Base-by-base conservation (phyloP, 2,797 vertebrate species). In the Syncerus caffer region DNA sequence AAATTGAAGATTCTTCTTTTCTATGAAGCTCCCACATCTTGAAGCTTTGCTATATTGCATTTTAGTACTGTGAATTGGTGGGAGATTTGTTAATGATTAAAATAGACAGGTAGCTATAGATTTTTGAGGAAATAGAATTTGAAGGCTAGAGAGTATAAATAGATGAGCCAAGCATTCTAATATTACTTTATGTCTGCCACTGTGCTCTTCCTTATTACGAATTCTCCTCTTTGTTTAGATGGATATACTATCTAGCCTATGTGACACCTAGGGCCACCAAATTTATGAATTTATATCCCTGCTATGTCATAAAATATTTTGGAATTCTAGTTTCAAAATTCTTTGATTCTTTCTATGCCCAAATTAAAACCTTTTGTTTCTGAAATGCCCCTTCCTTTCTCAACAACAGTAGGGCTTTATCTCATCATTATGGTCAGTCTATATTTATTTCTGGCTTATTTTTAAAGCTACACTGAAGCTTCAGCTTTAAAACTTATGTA, bases 11-110 rank as follows among this genome's bases (percentile, higher is more conserved):
- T 79, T 92, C 1, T 57, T 94, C 92, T 90, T n/a, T 90, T 87
- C 25, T 53, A 34, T 60, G 55, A 92, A 86, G 15, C 3, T 90
- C 31, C n/a, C n/a, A 80, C 10, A 80, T 88, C 53, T 71, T 86
- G 42, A 92, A 86, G 34, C 15, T 45, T 53, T 76, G 60, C 11
- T 96, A 13, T 96, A 89, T 67, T 94, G 38, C 74, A 23, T 57
- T 90, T 88, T 58, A 90, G 47, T 92, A 29, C 16, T 71, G 10
- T 67, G 53, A 94, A 50, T 82, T 93, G 25, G 51, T 62, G 45
- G 53, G n/a, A 87, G 19, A 90, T 93, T 84, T 90, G 17, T 57
- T 94, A 85, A 94, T 42, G 38, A 82, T 87, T 95, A 90, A 95
- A 92, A 94, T 60, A 76, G 74, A 83, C 19, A 80, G 6, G 50